Evolutionary conservation across 2,113 vertebrate species (phyloP).

Genomic region (Aplodontia rufa): DNA sequence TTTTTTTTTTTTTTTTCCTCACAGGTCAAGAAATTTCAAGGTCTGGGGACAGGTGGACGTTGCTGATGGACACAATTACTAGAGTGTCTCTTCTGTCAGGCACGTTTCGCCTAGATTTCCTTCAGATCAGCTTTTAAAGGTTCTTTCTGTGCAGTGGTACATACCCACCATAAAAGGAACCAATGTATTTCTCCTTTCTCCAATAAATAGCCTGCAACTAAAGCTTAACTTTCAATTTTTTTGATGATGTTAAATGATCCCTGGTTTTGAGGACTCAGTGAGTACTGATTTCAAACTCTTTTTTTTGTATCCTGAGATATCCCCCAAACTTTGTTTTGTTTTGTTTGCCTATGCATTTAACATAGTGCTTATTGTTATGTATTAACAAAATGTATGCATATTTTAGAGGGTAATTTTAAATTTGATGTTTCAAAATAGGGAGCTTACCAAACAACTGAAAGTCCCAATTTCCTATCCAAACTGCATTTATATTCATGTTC

Average conservation of each 20-base stretch:
- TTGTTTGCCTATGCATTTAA: neutral
- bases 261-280: neutral
- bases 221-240: neutral
- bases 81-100: neutral
- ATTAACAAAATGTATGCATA: neutral
- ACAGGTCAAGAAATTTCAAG: rapidly evolving
- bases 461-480: neutral
- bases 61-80: neutral
- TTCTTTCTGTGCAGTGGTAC: rapidly evolving
- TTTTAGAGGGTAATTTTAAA: neutral
- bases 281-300: neutral
- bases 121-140: neutral
- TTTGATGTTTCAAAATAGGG: neutral
- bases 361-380: neutral
- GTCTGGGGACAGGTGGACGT: rapidly evolving
- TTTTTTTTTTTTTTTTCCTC: neutral
- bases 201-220: neutral
- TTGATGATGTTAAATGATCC: neutral
- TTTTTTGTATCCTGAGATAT: neutral
- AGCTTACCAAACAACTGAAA: neutral
- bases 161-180: neutral
- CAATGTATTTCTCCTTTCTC: neutral
- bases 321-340: neutral
- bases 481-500: neutral
- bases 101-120: neutral